phyloP scores from a whole-genome alignment of 2,113 vertebrate genomes.

The Vireo altiloquus region DNA sequence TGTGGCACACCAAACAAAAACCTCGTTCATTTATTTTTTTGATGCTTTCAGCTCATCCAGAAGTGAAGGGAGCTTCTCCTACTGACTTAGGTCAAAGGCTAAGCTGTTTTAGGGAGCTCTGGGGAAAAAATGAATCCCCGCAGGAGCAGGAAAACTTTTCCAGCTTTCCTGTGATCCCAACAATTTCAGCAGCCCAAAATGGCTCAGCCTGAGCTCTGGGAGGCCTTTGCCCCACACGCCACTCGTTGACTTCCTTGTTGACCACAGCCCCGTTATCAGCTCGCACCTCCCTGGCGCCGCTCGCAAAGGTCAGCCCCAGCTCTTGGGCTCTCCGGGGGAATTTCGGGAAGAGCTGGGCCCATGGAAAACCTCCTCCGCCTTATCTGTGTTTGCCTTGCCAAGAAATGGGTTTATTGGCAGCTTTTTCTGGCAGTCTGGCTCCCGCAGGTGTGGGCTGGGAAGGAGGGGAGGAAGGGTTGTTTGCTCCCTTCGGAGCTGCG shows the following conservation, averaged over 20 bases:
- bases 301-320: not conserved
- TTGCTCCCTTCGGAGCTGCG: not conserved
- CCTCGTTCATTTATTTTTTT: too few relatives aligned
- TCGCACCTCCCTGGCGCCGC: not conserved
- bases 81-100: too few relatives aligned
- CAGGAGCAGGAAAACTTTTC: too few relatives aligned
- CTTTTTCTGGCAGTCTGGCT: not conserved
- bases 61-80: too few relatives aligned
- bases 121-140: too few relatives aligned
- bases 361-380: not conserved
- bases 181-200: not conserved
- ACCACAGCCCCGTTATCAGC: not conserved
- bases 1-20: too few relatives aligned
- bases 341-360: not conserved
- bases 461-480: not conserved
- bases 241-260: not conserved
- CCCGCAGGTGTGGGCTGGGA: not conserved
- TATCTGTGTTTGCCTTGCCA: not conserved
- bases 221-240: not conserved
- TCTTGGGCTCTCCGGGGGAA: not conserved
- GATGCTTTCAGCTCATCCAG: too few relatives aligned
- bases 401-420: not conserved
- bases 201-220: fast-evolving
- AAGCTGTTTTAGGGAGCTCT: too few relatives aligned
- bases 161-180: too few relatives aligned